phyloP scores from a whole-genome alignment of 2,888 invertebrate species.

The Amorpha juglandis region DNA sequence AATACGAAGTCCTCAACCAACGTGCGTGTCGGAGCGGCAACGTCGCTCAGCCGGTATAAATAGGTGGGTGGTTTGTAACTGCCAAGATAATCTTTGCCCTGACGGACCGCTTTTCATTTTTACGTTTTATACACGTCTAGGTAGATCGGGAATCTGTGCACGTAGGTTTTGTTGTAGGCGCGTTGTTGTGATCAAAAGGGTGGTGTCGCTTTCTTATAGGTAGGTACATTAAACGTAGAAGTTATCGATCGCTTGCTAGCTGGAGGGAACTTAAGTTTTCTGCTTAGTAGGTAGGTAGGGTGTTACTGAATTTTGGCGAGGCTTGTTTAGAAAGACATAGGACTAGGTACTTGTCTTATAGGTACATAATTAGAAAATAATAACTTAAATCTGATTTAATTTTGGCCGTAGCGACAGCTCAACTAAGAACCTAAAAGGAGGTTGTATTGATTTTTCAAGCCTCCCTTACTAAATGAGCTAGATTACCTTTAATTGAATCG shows the following conservation, averaged over 20 bases:
- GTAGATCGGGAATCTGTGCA: slow-evolving; percentile 26
- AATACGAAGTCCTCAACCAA: slow-evolving; percentile 32
- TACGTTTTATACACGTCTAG: slow-evolving; percentile 30
- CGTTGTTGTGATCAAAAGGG: slow-evolving; percentile 22
- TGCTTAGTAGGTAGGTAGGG: neutral
- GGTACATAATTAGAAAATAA: neutral
- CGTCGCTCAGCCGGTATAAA: slow-evolving; percentile 39
- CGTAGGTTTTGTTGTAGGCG: slow-evolving; percentile 27
- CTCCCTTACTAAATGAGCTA: neutral
- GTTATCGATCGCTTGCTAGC: slow-evolving; percentile 18
- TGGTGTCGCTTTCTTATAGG: slow-evolving; percentile 16
- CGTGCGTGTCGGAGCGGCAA: slow-evolving; percentile 39
- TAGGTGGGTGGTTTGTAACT: slow-evolving; percentile 37
- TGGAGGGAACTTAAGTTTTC: slow-evolving; percentile 1
- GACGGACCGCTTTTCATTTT: slow-evolving; percentile 39
- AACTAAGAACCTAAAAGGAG: neutral
- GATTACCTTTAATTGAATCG: neutral
- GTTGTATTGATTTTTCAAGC: slow-evolving; percentile 6
- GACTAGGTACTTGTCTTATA: neutral
- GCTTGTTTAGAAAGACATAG: neutral
- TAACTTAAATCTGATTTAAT: neutral
- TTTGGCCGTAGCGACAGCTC: neutral
- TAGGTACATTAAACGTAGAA: slow-evolving; percentile 3
- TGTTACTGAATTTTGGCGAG: neutral
- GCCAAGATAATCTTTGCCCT: slow-evolving; percentile 37